These are phyloP conservation scores for Anastrepha ludens DNA, from an alignment of 1,140 invertebrate genomes.

Conservation along the genomic window DNA sequence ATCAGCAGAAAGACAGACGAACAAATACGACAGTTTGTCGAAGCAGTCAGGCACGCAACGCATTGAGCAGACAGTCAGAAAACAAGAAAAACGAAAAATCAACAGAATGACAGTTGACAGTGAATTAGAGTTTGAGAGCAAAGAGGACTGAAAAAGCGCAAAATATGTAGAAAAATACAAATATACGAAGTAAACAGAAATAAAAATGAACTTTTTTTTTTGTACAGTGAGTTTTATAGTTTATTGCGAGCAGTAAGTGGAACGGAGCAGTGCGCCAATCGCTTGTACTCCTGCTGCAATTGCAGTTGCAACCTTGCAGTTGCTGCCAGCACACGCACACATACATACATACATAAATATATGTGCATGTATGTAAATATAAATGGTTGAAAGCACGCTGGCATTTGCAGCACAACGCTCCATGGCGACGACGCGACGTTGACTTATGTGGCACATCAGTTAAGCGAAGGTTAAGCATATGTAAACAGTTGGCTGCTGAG, in stretches of 20 bases:
- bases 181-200: background rate
- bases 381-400: background rate
- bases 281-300: background rate
- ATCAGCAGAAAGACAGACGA: background rate
- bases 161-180: background rate
- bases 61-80: background rate
- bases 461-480: constrained; percentile 49
- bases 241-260: background rate
- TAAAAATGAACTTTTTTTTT: background rate
- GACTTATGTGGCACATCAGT: constrained; percentile 50
- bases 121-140: constrained; percentile 38
- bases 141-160: background rate
- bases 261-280: background rate
- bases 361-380: background rate
- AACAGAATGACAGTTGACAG: constrained; percentile 46
- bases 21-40: constrained; percentile 21
- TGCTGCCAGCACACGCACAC: background rate
- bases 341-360: background rate
- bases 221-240: background rate
- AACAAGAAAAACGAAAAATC: background rate
- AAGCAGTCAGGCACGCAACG: background rate
- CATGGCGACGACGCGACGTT: background rate
- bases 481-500: constrained; percentile 30
- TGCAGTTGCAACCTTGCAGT: constrained; percentile 28
- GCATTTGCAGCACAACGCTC: background rate